Percentiles rank a stretch among this genome's conserved stretches.
Evolutionary conservation across 2,888 invertebrate species (phyloP).

Genomic region (Epistrophe grossulariae): DNA sequence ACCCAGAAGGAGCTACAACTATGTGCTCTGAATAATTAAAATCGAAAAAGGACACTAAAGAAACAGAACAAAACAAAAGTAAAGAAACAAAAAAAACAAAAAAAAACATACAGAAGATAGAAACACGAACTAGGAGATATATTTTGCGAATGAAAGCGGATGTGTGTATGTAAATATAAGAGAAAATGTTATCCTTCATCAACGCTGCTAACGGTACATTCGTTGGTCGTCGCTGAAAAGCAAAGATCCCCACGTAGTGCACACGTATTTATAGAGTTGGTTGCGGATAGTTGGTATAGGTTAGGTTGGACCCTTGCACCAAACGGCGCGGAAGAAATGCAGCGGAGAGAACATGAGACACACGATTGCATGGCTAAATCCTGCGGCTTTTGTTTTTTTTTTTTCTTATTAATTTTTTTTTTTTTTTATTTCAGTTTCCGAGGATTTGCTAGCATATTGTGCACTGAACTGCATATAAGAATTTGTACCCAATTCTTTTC

Average conservation of each 20-base stretch:
- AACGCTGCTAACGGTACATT: conserved; percentile 45
- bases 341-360: conserved; percentile 29
- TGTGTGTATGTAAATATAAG: conserved; percentile 51
- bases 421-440: conserved; percentile 28
- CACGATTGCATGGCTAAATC: conserved; percentile 55
- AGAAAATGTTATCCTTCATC: conserved; percentile 64
- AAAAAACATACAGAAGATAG: neutral
- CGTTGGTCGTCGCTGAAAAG: conserved; percentile 27
- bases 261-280: conserved; percentile 5
- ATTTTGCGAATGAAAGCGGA: conserved; percentile 34
- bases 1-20: conserved; percentile 58
- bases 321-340: conserved; percentile 28
- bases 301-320: conserved; percentile 9
- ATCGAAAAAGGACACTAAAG: conserved; percentile 51
- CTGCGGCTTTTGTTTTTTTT: conserved; percentile 55
- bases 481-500: conserved; percentile 55
- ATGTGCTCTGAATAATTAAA: conserved; percentile 75
- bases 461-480: conserved; percentile 40
- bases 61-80: conserved; percentile 20
- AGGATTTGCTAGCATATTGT: conserved; percentile 34
- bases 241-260: conserved; percentile 21
- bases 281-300: neutral
- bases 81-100: neutral
- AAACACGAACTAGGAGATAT: conserved; percentile 39
- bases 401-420: neutral